Base-by-base conservation (phyloP, 2,113 vertebrate species). In the Cranoglanis bouderius region DNA sequence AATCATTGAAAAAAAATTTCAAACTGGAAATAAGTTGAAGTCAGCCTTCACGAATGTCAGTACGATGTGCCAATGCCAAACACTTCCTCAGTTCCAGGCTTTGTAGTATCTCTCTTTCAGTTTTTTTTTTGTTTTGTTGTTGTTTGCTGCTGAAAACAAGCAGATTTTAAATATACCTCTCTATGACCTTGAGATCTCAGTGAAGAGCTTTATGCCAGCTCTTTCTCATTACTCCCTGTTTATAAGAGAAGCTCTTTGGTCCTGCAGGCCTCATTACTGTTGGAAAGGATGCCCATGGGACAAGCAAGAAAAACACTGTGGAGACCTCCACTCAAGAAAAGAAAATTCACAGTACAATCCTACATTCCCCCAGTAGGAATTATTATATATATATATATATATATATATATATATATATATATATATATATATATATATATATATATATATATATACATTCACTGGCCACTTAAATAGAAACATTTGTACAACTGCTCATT, bases 201-300 rank as follows among this genome's bases (percentile, higher is more conserved):
- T 29, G 93, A 94, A 93, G 90, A 94, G 92, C 94, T 93, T 91
- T 93, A 92, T 95, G 95, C 94, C 95, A 95, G 94, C 93, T 91
- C 92, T 93, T 93, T 94, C 93, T 95, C 94, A 95, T 95, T 95
- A 95, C 94, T 94, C 93, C 93, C 91, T 38, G 88, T 94, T 94
- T 95, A 95, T 95, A 95, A 95, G 94, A 92, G 91, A 86, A 94
- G 93, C 92, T 93, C 92, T 94, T 92, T 92, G 92, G 94, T 95
- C 95, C 94, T 94, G 92, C 91, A 95, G 95, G 95, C 94, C 94
- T 96, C 95, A 96, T 96, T 96, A 96, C 94, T 95, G 95, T 93
- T 92, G 94, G 92, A 94, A 96, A 96, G 95, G 94, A 96, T 94
- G 95, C 95, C 95, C 94, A 95, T 95, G 95, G 94, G 95, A 96